A percentile compares a stretch with the other conserved stretches of the same genome.
Conservation (phyloP, 1,140 invertebrate genomes). For the Homalodisca vitripennis region DNA sequence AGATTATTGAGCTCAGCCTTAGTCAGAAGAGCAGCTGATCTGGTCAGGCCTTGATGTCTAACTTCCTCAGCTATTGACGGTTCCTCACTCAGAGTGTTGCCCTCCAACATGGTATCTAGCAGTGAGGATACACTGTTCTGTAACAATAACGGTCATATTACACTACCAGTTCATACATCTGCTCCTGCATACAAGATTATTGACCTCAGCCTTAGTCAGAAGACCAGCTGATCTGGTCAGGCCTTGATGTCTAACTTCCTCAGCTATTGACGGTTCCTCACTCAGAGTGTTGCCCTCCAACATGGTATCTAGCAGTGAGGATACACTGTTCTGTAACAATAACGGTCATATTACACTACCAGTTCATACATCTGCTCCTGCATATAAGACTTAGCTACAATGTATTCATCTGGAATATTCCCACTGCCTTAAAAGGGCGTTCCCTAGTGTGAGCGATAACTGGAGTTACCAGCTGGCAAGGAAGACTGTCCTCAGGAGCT, state of each 20-base stretch:
- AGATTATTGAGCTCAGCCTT: slow-evolving; percentile 64
- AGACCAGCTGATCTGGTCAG: slow-evolving; percentile 62
- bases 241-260: slow-evolving; percentile 59
- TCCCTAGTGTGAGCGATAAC: no score
- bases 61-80: slow-evolving; percentile 55
- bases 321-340: slow-evolving; percentile 62
- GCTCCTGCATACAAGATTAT: slow-evolving; percentile 61
- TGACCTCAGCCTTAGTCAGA: slow-evolving; percentile 66
- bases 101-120: slow-evolving; percentile 67
- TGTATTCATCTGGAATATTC: no score
- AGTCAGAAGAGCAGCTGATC: slow-evolving; percentile 66
- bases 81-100: slow-evolving; percentile 53
- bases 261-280: slow-evolving; percentile 55
- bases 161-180: no score
- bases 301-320: slow-evolving; percentile 70
- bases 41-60: slow-evolving; percentile 58
- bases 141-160: no score
- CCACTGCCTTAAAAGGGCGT: no score
- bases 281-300: slow-evolving; percentile 57
- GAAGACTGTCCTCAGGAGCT: no score
- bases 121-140: slow-evolving; percentile 67
- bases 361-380: no score
- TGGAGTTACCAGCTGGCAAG: no score
- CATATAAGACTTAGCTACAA: no score
- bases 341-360: no score